phyloP scores from a whole-genome alignment of 2,797 vertebrate species.

The Micropoecilia bifurca region DNA sequence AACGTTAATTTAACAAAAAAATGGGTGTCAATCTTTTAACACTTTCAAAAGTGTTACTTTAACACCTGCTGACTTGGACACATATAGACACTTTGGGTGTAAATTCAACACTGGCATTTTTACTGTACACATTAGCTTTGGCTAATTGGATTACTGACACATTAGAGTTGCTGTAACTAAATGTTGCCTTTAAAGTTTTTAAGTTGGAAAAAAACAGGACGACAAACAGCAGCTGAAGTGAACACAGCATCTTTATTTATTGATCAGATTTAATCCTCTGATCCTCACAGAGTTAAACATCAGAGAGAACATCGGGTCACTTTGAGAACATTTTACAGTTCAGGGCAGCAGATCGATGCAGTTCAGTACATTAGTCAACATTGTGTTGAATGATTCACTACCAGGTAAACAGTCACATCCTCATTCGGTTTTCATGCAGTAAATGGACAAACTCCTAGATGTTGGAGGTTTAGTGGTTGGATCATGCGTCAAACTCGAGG shows the following conservation, averaged over 20 bases:
- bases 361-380: not conserved
- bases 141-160: not conserved
- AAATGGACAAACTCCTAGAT: not conserved
- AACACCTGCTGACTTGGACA: no score
- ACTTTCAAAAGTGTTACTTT: no score
- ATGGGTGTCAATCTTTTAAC: no score
- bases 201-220: conserved; percentile 9
- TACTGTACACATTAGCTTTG: no score
- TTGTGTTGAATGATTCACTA: conserved; percentile 23
- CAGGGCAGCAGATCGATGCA: conserved; percentile 29
- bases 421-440: not conserved
- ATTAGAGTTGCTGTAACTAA: not conserved
- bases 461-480: not conserved
- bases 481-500: no score
- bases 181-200: no score
- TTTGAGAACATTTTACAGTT: conserved; percentile 20
- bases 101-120: no score
- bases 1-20: no score
- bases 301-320: conserved; percentile 11
- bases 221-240: conserved; percentile 44
- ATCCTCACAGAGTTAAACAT: conserved; percentile 17
- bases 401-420: not conserved
- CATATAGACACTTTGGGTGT: no score
- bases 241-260: conserved; percentile 60
- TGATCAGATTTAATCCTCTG: conserved; percentile 37